These are phyloP conservation scores for Dinomys branickii DNA, from an alignment of 2,113 vertebrate genomes.

Conservation along the genomic window DNA sequence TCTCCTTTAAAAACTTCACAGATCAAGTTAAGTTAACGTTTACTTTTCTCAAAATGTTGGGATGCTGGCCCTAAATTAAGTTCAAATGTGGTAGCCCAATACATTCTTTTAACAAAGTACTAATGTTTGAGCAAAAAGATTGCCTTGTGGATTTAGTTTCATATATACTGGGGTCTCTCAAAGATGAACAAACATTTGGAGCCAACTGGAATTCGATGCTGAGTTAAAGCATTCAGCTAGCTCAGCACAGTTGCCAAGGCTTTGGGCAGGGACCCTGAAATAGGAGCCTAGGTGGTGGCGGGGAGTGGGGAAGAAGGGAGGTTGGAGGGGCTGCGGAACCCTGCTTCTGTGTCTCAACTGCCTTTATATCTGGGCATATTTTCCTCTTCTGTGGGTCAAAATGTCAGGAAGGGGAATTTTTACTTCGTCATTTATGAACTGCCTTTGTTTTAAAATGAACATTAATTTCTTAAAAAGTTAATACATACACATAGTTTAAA, in stretches of 20 bases:
- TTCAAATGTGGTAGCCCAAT: slow-evolving; percentile 63
- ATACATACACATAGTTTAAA: not conserved
- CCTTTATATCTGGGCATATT: not conserved
- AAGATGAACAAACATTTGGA: slow-evolving; percentile 68
- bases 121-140: slow-evolving; percentile 65
- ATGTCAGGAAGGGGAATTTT: not conserved
- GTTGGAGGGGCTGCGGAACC: not conserved
- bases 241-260: slow-evolving; percentile 59
- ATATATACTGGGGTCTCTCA: slow-evolving; percentile 63
- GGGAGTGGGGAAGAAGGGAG: not conserved
- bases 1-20: slow-evolving; percentile 58
- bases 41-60: slow-evolving; percentile 69
- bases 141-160: slow-evolving; percentile 73
- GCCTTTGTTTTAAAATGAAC: slow-evolving; percentile 37
- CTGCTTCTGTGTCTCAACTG: slow-evolving; percentile 31
- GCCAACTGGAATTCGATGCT: slow-evolving; percentile 50
- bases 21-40: slow-evolving; percentile 72
- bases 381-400: not conserved
- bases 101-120: slow-evolving; percentile 63
- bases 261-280: slow-evolving; percentile 54
- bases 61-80: slow-evolving; percentile 63
- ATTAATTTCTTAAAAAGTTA: slow-evolving; percentile 23
- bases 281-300: not conserved
- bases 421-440: not conserved
- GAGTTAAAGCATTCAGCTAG: slow-evolving; percentile 67